Evolutionary conservation across 2,113 vertebrate genomes (phyloP), one percentile per base, ranked within the genome.

Genomic region (Brachyhypopomus gauderio): DNA sequence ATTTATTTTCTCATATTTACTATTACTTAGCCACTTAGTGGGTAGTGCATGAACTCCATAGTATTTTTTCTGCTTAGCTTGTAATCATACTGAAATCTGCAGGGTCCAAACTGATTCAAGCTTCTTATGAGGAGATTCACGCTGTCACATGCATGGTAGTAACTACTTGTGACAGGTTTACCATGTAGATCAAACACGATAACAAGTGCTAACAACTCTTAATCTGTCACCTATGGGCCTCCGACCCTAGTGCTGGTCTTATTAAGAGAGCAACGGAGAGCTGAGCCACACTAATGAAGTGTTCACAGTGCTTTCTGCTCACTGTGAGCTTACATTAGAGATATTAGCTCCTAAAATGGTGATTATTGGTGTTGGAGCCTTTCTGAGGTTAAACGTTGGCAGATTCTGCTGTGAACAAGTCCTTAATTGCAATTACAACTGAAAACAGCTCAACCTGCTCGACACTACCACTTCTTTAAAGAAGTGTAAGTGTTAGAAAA

Each of bases 331-430:
- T 87, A 75, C 86, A 83, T 87, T 82, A 83, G 77, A 87, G 82
- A 77, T 88, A 89, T 88, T 90, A 89, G 89, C 84, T 80, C 85
- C 85, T 88, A 87, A 88, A 90, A 88, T 84, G 86, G 83, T 87
- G 86, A 90, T 89, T 87, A 88, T 86, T 84, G 63, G 78, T 23
- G 52, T 78, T 62, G 70, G 84, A 88, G 82, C 83, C 83, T 86
- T 87, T 82, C 86, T 74, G 83, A 86, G 89, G 89, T 88, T 90
- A 90, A 88, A 88, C 36, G 86, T 86, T 83, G 85, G 82, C 83
- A 86, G 85, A 66, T 83, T 87, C 87, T 80, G 83, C 85, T 84
- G 86, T 84, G 87, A 90, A 89, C 86, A 87, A 67, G 67, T 45
- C 77, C 67, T 85, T 87, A 89, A 89, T 88, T 88, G 88, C 85